Conservation (phyloP, 2,888 invertebrate species). For the Slavum lentiscoides region DNA sequence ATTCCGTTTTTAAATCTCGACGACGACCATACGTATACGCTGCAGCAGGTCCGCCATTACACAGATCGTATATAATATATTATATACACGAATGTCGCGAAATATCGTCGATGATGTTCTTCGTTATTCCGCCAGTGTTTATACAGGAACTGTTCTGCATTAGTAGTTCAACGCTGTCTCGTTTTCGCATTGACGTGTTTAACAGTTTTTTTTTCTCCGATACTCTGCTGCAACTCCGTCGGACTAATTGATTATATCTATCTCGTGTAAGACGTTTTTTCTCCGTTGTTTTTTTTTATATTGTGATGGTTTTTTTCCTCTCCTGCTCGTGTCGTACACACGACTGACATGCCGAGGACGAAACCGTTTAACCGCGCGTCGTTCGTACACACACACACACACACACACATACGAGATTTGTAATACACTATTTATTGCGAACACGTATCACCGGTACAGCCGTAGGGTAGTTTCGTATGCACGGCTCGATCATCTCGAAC, state of each 20-base stretch:
- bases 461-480: conserved; percentile 33
- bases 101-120: no score
- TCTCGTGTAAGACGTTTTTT: neutral
- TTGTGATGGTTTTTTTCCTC: conserved; percentile 3
- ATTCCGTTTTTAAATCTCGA: no score
- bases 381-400: neutral
- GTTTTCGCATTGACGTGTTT: no score
- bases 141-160: no score
- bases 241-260: conserved; percentile 41
- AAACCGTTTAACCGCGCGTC: conserved; percentile 12
- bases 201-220: no score
- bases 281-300: neutral
- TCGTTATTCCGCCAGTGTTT: no score
- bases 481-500: conserved; percentile 9
- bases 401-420: no score
- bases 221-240: neutral
- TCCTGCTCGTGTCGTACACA: conserved; percentile 43
- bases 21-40: no score
- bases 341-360: conserved; percentile 50
- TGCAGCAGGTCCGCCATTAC: no score
- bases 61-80: no score
- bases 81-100: no score
- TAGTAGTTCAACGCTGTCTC: no score
- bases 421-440: conserved; percentile 23
- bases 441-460: conserved; percentile 27